Evolutionary conservation across 2,888 invertebrate genomes (phyloP), one percentile per base, ranked within the genome.

Genomic region (Drosophila algonquin): DNA sequence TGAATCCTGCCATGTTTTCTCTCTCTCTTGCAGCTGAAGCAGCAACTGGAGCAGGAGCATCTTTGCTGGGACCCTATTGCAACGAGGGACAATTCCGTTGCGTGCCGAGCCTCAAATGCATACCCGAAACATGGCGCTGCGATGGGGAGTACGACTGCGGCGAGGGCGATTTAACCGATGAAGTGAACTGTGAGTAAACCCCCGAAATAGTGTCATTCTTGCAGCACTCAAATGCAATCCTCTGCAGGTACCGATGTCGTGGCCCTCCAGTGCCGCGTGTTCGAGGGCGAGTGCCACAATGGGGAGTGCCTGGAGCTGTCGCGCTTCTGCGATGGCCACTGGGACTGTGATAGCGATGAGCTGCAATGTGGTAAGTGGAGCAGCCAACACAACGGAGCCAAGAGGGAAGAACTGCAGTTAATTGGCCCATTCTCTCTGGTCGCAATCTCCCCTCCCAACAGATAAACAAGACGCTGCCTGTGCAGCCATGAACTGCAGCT

Each of bases 91-190:
- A 96, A 93, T 97, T 97, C 93, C 94, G 94, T 73, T 98, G 98
- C 92, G 93, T 92, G 70, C 92, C 93, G 75, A 95, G 95, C 78
- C 94, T 94, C 64, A 95, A 94, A 91, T 97, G 97, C 93, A 94
- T 97, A 89, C 95, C 96, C 75, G 93, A 93, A 68, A 94, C 94
- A 84, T 96, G 96, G 96, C 93, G 95, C 77, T 97, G 96, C 93
- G 96, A 97, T 92, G 95, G 95, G 57, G 95, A 96, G 90, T 92
- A 93, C 47, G 96, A 96, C 92, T 96, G 96, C 92, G 95, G 95
- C n/a, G 92, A 96, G 91, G 96, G 96, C 87, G 96, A 96, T 91
- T 94, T 94, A 83, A 94, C 94, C 55, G 97, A 97, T 92, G 97
- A 97, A 92, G 90, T 91, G 53, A 94, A 95, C 91, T 97, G 97